These are phyloP conservation scores for Nymphalis io DNA, from an alignment of 1,140 invertebrate species.

Conservation along the genomic window DNA sequence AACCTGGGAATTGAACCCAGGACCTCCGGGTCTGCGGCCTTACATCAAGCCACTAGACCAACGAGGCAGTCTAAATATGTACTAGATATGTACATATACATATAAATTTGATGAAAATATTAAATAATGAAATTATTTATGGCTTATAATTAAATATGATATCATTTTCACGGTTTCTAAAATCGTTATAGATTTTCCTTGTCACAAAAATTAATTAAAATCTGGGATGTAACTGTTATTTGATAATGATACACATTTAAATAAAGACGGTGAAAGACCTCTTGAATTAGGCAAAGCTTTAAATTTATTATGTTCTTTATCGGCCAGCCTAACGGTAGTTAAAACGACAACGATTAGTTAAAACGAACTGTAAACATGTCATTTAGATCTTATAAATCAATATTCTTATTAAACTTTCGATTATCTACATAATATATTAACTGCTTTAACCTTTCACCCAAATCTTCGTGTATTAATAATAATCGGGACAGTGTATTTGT, in stretches of 20 bases:
- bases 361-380: constrained; percentile 36
- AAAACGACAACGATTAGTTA: constrained; percentile 40
- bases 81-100: too few relatives aligned
- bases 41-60: too few relatives aligned
- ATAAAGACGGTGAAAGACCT: constrained; percentile 30
- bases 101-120: too few relatives aligned
- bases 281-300: constrained; percentile 61
- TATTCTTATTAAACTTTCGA: constrained; percentile 37
- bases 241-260: constrained; percentile 25
- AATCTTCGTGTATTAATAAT: neutral
- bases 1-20: too few relatives aligned
- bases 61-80: too few relatives aligned
- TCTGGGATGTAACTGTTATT: constrained; percentile 24
- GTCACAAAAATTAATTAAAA: constrained; percentile 7
- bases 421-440: constrained; percentile 32
- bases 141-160: too few relatives aligned
- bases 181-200: neutral
- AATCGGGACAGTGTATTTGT: neutral
- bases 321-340: constrained; percentile 53
- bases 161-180: too few relatives aligned
- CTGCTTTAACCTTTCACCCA: constrained; percentile 1
- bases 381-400: constrained; percentile 38
- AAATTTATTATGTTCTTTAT: constrained; percentile 56
- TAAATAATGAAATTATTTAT: too few relatives aligned
- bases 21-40: too few relatives aligned